Evolutionary conservation across 2,113 vertebrate genomes (phyloP), one percentile per base, ranked within the genome.

Genomic region (Todiramphus saurophagus): DNA sequence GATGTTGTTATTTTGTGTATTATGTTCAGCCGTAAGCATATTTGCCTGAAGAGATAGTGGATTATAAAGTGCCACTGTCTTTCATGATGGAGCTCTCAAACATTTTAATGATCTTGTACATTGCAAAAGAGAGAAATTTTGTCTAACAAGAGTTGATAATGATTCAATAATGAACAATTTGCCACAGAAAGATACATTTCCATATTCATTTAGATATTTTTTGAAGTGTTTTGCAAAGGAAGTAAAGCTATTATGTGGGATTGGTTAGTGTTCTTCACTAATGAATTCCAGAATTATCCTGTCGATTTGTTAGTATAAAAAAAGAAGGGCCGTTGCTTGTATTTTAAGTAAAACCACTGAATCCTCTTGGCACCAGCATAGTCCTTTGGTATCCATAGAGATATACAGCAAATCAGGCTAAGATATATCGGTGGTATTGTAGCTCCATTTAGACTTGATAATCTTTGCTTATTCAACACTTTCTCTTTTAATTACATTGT

Each of bases 121-220:
- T 97, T 97, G 96, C 85, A 97, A 97, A 97, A 98, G 97, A 97
- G 94, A 97, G 97, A 97, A 97, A 96, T 97, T 97, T 97, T 96
- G 92, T 97, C 96, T 98, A 97, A 97, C 96, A 98, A 96, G 96
- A 86, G 86, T 97, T 97, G 96, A 95, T 98, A 98, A 98, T 98
- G 96, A 98, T 97, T 98, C 96, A 97, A 59, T 98, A 98, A 97
- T 98, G 97, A 98, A 97, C 96, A 98, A 88, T 98, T 98, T 98
- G 83, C 96, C 68, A 90, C 74, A 96, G 97, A 98, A 98, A 97
- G 95, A 97, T 97, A 82, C 86, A 97, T 98, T 98, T 98, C 95
- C 98, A 82, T 98, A 97, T 98, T 98, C 97, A 97, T 98, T 98
- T 98, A 97, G 96, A 97, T 97, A 97, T 97, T 98, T 98, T 97